phyloP scores from a whole-genome alignment of 1,140 invertebrate species.

The Bombus superbus region DNA sequence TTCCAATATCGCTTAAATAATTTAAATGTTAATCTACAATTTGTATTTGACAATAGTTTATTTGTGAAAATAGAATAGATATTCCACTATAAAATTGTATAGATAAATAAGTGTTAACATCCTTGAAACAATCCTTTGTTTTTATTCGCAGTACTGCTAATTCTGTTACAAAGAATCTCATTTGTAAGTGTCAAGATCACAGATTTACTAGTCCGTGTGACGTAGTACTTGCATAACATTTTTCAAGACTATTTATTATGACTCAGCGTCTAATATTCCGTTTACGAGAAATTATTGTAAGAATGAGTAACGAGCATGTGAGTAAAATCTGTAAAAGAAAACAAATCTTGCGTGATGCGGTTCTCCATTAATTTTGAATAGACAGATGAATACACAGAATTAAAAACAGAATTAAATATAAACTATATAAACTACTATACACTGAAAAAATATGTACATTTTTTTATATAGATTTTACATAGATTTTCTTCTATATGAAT shows the following conservation, averaged over 20 bases:
- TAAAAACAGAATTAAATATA: not conserved
- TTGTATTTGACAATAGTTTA: too few relatives aligned
- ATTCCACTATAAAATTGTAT: too few relatives aligned
- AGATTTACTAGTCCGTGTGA: not conserved
- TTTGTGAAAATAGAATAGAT: too few relatives aligned
- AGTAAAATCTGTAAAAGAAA: too few relatives aligned
- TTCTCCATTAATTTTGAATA: not conserved
- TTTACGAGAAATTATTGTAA: not conserved
- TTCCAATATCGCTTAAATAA: too few relatives aligned
- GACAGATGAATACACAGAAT: not conserved
- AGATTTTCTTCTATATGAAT: not conserved
- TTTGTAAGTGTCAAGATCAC: constrained; percentile 6
- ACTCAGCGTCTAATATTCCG: not conserved
- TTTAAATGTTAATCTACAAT: too few relatives aligned
- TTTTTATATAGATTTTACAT: too few relatives aligned
- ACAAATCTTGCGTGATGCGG: too few relatives aligned
- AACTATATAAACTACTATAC: not conserved
- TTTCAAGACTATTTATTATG: not conserved
- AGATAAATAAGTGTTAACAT: too few relatives aligned
- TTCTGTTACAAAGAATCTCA: not conserved
- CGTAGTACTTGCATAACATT: not conserved
- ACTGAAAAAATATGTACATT: not conserved
- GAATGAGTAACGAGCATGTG: not conserved
- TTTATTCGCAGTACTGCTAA: too few relatives aligned
- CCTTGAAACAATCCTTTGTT: too few relatives aligned